These are phyloP conservation scores for Meloidogyne chitwoodi DNA, from an alignment of 1,140 invertebrate genomes.

Conservation along the genomic window DNA sequence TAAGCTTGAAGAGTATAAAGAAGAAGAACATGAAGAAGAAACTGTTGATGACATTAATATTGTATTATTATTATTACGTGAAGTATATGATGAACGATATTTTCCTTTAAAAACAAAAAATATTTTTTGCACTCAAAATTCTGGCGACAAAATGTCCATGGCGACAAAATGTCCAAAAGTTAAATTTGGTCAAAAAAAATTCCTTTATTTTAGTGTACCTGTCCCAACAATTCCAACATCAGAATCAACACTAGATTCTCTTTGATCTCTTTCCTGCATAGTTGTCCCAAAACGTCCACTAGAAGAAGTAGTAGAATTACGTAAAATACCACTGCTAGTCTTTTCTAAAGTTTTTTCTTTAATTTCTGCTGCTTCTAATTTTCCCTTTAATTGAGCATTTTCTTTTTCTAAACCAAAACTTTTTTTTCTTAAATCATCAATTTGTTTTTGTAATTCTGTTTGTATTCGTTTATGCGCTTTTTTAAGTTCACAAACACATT, in stretches of 20 bases:
- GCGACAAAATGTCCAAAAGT: no score
- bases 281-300: neutral
- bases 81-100: neutral
- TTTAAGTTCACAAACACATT: constrained; percentile 47
- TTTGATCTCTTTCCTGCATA: neutral
- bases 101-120: neutral
- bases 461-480: constrained; percentile 43
- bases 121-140: no score
- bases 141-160: neutral
- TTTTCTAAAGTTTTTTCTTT: neutral
- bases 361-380: constrained; percentile 28
- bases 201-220: neutral
- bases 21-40: neutral
- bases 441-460: constrained; percentile 40
- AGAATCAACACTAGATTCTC: constrained; percentile 34
- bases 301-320: neutral
- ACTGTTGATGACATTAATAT: constrained; percentile 3
- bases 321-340: neutral
- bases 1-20: neutral
- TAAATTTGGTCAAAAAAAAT: no score
- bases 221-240: constrained; percentile 27
- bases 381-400: constrained; percentile 36
- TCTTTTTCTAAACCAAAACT: constrained; percentile 43
- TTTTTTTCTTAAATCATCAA: constrained; percentile 48
- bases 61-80: neutral